Percentiles rank a stretch among this genome's conserved stretches.
Evolutionary conservation across 2,888 invertebrate genomes (phyloP).

Genomic region (Folsomia manolachei): DNA sequence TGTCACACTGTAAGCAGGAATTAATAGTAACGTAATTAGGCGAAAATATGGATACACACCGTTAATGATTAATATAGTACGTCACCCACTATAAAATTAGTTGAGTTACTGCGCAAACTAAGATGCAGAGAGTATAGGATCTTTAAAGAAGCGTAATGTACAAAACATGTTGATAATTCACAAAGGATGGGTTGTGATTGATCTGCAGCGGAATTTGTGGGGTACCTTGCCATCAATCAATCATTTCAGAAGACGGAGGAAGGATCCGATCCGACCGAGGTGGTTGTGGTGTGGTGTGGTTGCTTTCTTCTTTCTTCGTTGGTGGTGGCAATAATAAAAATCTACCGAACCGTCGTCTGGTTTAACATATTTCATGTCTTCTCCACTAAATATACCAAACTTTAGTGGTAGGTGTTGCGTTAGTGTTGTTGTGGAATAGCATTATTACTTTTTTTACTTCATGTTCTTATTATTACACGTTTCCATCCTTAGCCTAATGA

Average conservation of each 20-base stretch:
- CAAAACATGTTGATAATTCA: conserved; percentile 24
- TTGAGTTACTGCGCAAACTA: too few relatives aligned
- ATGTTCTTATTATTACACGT: not conserved
- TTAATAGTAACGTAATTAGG: not conserved
- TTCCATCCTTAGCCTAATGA: conserved; percentile 11
- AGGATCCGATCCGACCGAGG: conserved; percentile 15
- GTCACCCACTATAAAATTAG: too few relatives aligned
- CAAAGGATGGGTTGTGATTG: conserved; percentile 32
- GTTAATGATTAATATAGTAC: too few relatives aligned
- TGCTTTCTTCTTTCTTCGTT: not conserved
- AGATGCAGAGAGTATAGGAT: too few relatives aligned
- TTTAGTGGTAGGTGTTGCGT: not conserved
- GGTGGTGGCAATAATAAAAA: not conserved
- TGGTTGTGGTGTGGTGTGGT: not conserved
- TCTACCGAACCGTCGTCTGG: not conserved
- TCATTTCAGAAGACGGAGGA: conserved; percentile 29
- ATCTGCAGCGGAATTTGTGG: conserved; percentile 41
- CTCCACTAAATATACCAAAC: not conserved
- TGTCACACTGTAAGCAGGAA: too few relatives aligned
- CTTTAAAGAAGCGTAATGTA: conserved; percentile 5
- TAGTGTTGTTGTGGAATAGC: not conserved
- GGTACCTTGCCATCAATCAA: conserved; percentile 38
- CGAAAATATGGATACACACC: too few relatives aligned
- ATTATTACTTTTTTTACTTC: not conserved
- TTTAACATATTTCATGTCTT: not conserved